Evolutionary conservation across 2,113 vertebrate species (phyloP).

Genomic region (Tenebrosternarchus preto): DNA sequence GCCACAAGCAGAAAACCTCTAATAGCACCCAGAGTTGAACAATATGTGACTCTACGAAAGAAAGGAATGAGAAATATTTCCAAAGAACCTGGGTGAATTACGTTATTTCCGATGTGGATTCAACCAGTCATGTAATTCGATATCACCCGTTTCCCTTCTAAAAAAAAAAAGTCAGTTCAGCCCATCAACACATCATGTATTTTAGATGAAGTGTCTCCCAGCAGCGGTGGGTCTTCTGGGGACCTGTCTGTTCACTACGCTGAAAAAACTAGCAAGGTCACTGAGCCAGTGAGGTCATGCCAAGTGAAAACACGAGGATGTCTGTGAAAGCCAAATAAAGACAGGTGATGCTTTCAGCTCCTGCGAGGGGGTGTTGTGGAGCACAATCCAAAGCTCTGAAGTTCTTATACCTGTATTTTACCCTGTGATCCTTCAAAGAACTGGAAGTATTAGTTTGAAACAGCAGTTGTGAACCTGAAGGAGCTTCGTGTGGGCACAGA

Average conservation of each 20-base stretch:
- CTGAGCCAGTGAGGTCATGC: not conserved
- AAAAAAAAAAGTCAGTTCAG: not conserved
- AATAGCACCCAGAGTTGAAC: not conserved
- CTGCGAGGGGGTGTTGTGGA: not conserved
- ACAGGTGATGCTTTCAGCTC: conserved; percentile 13
- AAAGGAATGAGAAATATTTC: not conserved
- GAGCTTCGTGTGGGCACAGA: not conserved
- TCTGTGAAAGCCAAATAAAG: conserved; percentile 5
- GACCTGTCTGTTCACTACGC: not conserved
- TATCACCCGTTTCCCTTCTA: not conserved
- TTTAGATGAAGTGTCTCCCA: not conserved
- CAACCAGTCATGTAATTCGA: not conserved
- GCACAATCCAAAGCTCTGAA: not conserved
- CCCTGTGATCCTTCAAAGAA: not conserved
- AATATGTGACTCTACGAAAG: not conserved
- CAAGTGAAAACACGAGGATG: conserved; percentile 23
- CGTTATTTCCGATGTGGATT: too few relatives aligned
- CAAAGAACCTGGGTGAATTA: not conserved
- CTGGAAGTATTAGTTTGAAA: not conserved
- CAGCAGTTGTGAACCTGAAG: not conserved
- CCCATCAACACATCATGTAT: conserved; percentile 15
- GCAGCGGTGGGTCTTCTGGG: not conserved
- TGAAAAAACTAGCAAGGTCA: not conserved
- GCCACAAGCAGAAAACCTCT: not conserved
- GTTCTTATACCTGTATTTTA: not conserved